A percentile compares a stretch with the other conserved stretches of the same genome.
phyloP scores from a whole-genome alignment of 2,797 vertebrate species.

The Leptatherina wallacei region DNA sequence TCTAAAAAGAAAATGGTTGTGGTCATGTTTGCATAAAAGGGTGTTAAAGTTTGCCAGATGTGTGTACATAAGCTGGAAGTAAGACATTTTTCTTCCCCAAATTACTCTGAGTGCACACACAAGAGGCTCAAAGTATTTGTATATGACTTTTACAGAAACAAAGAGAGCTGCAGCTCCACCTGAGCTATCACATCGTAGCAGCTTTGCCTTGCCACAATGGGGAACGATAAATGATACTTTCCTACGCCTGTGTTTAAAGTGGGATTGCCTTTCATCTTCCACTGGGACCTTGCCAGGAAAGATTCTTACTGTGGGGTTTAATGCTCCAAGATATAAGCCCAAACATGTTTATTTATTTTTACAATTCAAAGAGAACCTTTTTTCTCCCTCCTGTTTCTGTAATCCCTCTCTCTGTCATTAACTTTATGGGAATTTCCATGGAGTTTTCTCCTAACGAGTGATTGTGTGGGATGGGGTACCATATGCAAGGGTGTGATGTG shows the following conservation, averaged over 20 bases:
- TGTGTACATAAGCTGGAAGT: conserved; percentile 35
- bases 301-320: conserved; percentile 65
- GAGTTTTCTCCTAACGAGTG: conserved; percentile 51
- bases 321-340: conserved; percentile 69
- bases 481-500: conserved; percentile 29
- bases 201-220: conserved; percentile 67
- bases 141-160: conserved; percentile 39
- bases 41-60: conserved; percentile 51
- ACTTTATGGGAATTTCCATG: conserved; percentile 79
- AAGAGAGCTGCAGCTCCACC: conserved; percentile 55
- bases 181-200: conserved; percentile 70
- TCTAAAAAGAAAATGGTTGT: conserved; percentile 23
- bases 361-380: conserved; percentile 71
- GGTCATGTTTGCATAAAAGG: conserved; percentile 36
- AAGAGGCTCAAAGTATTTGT: conserved; percentile 53
- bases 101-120: conserved; percentile 43
- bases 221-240: conserved; percentile 78
- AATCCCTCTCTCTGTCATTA: conserved; percentile 59
- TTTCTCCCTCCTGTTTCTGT: conserved; percentile 21
- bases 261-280: conserved; percentile 79
- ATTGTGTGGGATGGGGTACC: conserved; percentile 37
- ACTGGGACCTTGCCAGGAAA: conserved; percentile 75
- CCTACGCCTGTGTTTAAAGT: conserved; percentile 71
- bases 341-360: conserved; percentile 86
- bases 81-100: conserved; percentile 34